Evolutionary conservation across 1,140 invertebrate species (phyloP).

Genomic region (Chironomus striatipennis): DNA sequence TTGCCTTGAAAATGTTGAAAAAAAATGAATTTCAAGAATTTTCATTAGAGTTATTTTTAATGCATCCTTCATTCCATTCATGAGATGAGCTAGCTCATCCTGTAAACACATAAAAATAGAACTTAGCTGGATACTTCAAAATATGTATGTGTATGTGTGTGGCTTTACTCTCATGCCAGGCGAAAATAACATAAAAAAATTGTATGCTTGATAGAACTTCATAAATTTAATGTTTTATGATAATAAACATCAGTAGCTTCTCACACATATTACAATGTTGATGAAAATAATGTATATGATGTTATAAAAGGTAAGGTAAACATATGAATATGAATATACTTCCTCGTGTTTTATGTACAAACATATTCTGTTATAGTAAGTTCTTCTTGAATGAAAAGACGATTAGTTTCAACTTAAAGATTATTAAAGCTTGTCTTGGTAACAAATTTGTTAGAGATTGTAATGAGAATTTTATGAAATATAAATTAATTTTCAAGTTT

Average conservation of each 20-base stretch:
- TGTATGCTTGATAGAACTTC: conserved; percentile 4
- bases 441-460: too few relatives aligned
- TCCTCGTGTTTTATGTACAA: not conserved
- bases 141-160: too few relatives aligned
- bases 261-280: not conserved
- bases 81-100: not conserved
- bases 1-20: not conserved
- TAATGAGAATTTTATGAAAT: too few relatives aligned
- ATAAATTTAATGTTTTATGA: conserved; percentile 10
- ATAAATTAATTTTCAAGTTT: too few relatives aligned
- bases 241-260: conserved; percentile 4
- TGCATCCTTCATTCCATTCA: not conserved
- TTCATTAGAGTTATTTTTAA: not conserved
- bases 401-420: too few relatives aligned
- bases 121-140: not conserved
- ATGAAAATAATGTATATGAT: not conserved
- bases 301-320: not conserved
- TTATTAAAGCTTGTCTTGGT: too few relatives aligned
- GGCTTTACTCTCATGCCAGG: not conserved
- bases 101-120: not conserved
- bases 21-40: not conserved
- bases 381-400: too few relatives aligned
- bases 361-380: too few relatives aligned
- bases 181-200: not conserved
- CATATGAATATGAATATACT: not conserved